Evolutionary conservation across 2,888 invertebrate genomes (phyloP), one percentile per base, ranked within the genome.

Genomic region (Drosophila austrosaltans): DNA sequence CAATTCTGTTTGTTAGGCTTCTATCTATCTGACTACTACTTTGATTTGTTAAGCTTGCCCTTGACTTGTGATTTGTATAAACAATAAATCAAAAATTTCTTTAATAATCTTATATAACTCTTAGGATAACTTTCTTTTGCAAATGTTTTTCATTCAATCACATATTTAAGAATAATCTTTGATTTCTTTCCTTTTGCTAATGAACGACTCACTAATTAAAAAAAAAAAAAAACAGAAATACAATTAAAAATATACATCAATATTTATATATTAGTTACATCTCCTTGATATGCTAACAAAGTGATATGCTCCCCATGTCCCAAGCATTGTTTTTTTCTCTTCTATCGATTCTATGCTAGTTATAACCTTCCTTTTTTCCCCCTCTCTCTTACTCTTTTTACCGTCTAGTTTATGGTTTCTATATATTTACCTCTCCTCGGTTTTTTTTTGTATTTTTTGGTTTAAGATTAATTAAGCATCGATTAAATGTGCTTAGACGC

Each of bases 401-500:
- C 39, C 53, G 44, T 36, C 36, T 28, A 58, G 25, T 25, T 25
- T 48, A 10, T 25, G 3, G 48, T 64, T 71, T 76, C 32, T 5
- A 32, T 70, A 75, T 75, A 54, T 44, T 61, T 42, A 16, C 16
- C 44, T 66, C 3, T 48, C 25, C 39, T 36, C 54, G 25, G 32
- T 64, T 40, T 60, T 48, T 48, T 74, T 69, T 40, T 58, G 88
- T 83, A 79, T 89, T 84, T 16, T 16, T 89, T 87, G 78, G 82
- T 89, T 72, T 71, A 58, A 75, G 65, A 64, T 73, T 62, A 78
- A 72, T 42, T 48, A 73, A 81, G 66, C 83, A 81, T 77, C 70
- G 68, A 69, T 69, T 77, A 70, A 69, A 69, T 69, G 78, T 87
- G 89, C 89, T 82, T 86, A 82, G 87, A 65, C 73, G 65, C 75